Evolutionary conservation across 92 coral and sea anemone species (phyloP), one percentile per base, ranked within the genome.

Genomic region (Heliopora coerulea): DNA sequence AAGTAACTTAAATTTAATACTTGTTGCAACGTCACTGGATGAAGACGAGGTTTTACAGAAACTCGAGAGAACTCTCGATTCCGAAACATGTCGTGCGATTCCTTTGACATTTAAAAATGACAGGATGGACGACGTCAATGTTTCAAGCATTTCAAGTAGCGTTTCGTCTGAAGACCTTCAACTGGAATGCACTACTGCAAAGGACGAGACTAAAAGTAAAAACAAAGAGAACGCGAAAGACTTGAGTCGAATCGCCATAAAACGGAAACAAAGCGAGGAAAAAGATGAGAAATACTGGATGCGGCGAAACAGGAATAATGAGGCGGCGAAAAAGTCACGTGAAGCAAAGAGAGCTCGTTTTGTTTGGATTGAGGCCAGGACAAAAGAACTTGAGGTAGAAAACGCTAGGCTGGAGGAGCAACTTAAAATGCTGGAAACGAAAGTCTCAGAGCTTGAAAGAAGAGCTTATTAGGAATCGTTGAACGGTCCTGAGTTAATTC

Each of bases 381-480:
- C 77, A 49, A 81, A 79, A 61, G 65, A 42, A 40, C 91, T 89
- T 57, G 91, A 89, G 72, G 39, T 20, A 2, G 96, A 89, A 65
- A 89, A 89, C 61, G 68, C 80, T n/a, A 75, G 63, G 34, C 67
- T 89, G 46, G 82, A 78, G 35, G 80, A 78, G 54, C 88, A 86
- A 62, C 85, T 89, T 27, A 77, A 84, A 52, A 78, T 46, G 59
- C 75, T 86, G 23, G 65, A 83, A 56, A 60, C 62, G 34, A 84
- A 75, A 84, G 89, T 88, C 13, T 56, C 30, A 49, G 83, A 83
- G 35, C 85, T 80, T 33, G 52, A 46, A n/a, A n/a, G 6, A 11
- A 37, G 42, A 37, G 42, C n/a, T n/a, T n/a, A n/a, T n/a, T n/a
- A n/a, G n/a, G 12, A 37, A 37, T 37, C 5, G 5, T 37, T 5